Base-by-base conservation (phyloP, 2,888 invertebrate genomes). In the Frankliniella fusca region DNA sequence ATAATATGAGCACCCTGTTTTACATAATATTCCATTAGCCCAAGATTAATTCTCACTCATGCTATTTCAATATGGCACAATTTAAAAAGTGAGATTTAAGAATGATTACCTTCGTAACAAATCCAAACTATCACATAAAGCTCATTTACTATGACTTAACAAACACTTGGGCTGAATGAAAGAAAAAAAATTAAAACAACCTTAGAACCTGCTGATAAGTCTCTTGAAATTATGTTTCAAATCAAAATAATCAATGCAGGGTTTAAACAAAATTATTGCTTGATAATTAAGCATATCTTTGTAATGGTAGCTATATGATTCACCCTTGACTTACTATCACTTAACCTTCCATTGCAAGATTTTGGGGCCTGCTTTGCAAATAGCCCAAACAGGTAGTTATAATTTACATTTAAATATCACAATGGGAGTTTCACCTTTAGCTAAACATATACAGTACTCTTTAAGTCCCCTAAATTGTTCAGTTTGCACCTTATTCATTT, bases 41-140 rank as follows among this genome's bases (percentile, higher is more conserved):
- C 70, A 23, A 12, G 23, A 7, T 61, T 7, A 61, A 12, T 23
- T 10, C n/a, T 23, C 11, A 23, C 12, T 27, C 27, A 76, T 27
- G 70, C 70, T 76, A 76, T 27, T 23, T 76, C 70, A 76, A 27
- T 76, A 76, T 76, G 70, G 70, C 70, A 76, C 70, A 76, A 76
- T 76, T 76, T 27, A 23, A 27, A 70, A 76, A 76, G 23, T 76
- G 27, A 54, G 54, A 54, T 5, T 54, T 8, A 76, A 27, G 70
- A 12, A 27, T n/a, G 70, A 76, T 27, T 18, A 61, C 18, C n/a
- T 61, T 61, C 27, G 23, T 27, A 76, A 76, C 27, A 76, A 27
- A 76, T 27, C 70, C 23, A 76, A 76, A 76, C 70, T 27, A 76
- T 76, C 70, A 76, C 70, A 76, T 76, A 76, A 76, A 76, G 70